Base-by-base conservation (phyloP, 2,113 vertebrate genomes). In the Takifugu flavidus region DNA sequence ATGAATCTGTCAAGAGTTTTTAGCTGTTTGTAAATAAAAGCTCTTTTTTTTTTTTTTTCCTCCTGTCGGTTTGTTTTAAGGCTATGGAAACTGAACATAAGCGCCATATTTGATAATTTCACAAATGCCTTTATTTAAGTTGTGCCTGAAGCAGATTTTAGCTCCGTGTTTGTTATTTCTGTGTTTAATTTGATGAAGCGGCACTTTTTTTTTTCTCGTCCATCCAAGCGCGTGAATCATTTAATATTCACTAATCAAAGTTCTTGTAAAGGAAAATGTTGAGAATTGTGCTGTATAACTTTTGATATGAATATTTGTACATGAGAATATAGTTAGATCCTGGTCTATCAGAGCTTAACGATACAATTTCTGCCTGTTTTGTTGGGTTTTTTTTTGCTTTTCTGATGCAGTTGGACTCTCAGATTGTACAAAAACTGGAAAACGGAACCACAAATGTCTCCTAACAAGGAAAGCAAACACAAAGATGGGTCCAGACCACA, bases 21-120 rank as follows among this genome's bases (percentile, higher is more conserved):
- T 94, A 96, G 93, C 93, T 94, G 94, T 98, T 95, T 95, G 95
- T 96, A 95, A 95, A 98, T 96, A 98, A 94, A 89, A 95, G 92
- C 92, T 85, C 82, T 82, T 91, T 84, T 82, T 70, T 82, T 63
- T 79, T 78, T 68, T 70, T 52, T 78, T 54, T 49, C 70, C 45
- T 10, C 34, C 34, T 10, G 34, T 75, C 14, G 27, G 13, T 87
- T 85, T 79, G 39, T 82, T 78, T 85, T 86, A 62, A 65, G 79
- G 67, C 78, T 80, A 78, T 84, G 70, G 86, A 84, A 86, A 87
- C 87, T 80, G 84, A 72, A 88, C 86, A 89, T 83, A 86, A 87
- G 86, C 86, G 80, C 84, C 88, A 89, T 89, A 76, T 89, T 90
- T 87, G 77, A 89, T 86, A 87, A 39, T 88, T 89, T 88, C 88